These are phyloP conservation scores for Drosophila melanosoma DNA, from an alignment of 2,888 invertebrate species.

Conservation along the genomic window DNA sequence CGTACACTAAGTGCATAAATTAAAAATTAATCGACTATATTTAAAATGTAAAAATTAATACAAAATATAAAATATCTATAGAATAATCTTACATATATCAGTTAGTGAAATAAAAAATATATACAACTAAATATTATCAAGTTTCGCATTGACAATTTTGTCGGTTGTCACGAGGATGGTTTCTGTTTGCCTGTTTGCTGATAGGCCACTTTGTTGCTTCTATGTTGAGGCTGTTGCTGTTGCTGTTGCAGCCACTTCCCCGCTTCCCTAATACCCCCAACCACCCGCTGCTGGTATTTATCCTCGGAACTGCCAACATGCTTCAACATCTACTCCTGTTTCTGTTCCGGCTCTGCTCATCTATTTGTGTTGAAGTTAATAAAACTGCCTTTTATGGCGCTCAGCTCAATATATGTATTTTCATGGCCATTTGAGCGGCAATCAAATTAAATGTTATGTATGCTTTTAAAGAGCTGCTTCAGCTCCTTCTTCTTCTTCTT, in stretches of 20 bases:
- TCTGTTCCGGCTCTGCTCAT: slow-evolving; percentile 1
- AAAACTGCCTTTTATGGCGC: slow-evolving; percentile 77
- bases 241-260: slow-evolving; percentile 33
- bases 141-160: slow-evolving; percentile 34
- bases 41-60: not conserved
- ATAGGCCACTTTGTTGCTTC: slow-evolving; percentile 72
- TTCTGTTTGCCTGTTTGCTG: slow-evolving; percentile 59
- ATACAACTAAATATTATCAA: not conserved
- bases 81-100: not conserved
- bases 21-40: not conserved
- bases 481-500: not conserved
- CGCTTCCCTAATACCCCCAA: not conserved
- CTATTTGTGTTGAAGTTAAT: slow-evolving; percentile 72
- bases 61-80: not conserved
- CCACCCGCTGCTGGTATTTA: not conserved
- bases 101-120: not conserved
- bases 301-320: not conserved
- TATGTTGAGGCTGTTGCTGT: slow-evolving; percentile 36
- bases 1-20: no score
- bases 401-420: slow-evolving; percentile 76
- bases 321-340: not conserved
- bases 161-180: slow-evolving; percentile 29
- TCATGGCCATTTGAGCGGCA: slow-evolving; percentile 76
- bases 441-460: slow-evolving; percentile 79
- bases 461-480: slow-evolving; percentile 62